Percentiles rank a stretch among this genome's conserved stretches.
Evolutionary conservation across 2,113 vertebrate genomes (phyloP).

Genomic region (Thryonomys swinderianus): DNA sequence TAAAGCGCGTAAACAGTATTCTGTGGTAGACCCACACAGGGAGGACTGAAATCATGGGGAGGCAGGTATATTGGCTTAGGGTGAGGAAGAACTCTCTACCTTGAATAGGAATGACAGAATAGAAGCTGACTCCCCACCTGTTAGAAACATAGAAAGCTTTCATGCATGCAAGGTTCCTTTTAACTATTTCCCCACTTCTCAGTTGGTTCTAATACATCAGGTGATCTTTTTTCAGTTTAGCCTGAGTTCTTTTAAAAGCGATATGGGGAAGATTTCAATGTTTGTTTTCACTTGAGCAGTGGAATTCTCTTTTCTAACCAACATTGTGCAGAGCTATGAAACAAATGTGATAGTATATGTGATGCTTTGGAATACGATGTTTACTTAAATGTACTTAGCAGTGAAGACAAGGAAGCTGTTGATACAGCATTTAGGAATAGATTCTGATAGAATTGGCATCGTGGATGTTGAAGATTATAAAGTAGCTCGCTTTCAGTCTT

Average conservation of each 20-base stretch:
- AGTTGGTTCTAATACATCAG: not conserved
- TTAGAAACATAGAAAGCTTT: not conserved
- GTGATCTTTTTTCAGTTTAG: not conserved
- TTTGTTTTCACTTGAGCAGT: conserved; percentile 10
- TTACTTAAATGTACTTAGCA: not conserved
- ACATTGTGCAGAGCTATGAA: not conserved
- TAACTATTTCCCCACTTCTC: not conserved
- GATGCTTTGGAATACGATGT: not conserved
- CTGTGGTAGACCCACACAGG: not conserved
- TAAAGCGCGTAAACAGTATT: not conserved
- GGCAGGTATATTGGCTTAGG: not conserved
- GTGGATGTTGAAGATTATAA: not conserved
- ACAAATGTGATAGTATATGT: not conserved
- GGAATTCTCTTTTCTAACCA: not conserved
- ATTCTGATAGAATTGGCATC: not conserved
- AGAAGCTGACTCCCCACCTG: not conserved
- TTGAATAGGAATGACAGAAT: not conserved
- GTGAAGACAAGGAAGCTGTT: not conserved
- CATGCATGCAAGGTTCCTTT: not conserved
- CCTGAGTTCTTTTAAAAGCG: not conserved
- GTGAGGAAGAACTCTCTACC: not conserved
- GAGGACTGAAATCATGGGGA: not conserved
- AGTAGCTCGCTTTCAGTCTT: not conserved
- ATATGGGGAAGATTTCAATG: not conserved
- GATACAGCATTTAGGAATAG: not conserved